Evolutionary conservation across 2,888 invertebrate species (phyloP), one percentile per base, ranked within the genome.

Genomic region (Polia nebulosa): DNA sequence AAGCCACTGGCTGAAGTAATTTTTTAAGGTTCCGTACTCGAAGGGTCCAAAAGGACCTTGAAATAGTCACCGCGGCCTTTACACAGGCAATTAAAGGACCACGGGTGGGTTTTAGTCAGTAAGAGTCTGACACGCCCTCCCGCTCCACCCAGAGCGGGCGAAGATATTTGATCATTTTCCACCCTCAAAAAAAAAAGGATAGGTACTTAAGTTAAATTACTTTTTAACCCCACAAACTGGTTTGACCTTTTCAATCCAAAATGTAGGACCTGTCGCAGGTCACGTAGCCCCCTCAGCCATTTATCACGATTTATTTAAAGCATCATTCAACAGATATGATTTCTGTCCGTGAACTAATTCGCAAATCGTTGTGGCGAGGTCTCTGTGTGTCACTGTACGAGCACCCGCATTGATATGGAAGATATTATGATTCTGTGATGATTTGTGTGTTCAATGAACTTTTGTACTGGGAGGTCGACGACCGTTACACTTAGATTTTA

Each of bases 261-360:
- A 41, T 61, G 15, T 4, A 17, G 20, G 29, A 59, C 29, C 15
- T 59, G 62, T 17, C 7, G 9, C 27, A 36, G 32, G 1, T 60
- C 76, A 76, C 51, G 59, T 67, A 36, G 55, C 47, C 59, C 62
- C 25, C 55, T 29, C 1, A 11, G 17, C 0, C 25, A 61, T 25
- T 55, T 20, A 66, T 36, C 0, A 17, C 1, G n/a, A 62, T 45
- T 70, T 53, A 71, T 70, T 45, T 68, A 17, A 39, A 57, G n/a
- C 20, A 25, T 22, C 71, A 76, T 4, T 49, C n/a, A 57, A 2
- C 34, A 41, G 20, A 17, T 20, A 47, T 27, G 36, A 51, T 53
- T 39, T 41, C 17, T 60, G 69, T 51, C 61, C 64, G 41, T 80
- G 80, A 66, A 72, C 80, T 67, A 69, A 80, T 80, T 80, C 51